Evolutionary conservation across 2,113 vertebrate genomes (phyloP).

Genomic region (Halichoerus grypus): DNA sequence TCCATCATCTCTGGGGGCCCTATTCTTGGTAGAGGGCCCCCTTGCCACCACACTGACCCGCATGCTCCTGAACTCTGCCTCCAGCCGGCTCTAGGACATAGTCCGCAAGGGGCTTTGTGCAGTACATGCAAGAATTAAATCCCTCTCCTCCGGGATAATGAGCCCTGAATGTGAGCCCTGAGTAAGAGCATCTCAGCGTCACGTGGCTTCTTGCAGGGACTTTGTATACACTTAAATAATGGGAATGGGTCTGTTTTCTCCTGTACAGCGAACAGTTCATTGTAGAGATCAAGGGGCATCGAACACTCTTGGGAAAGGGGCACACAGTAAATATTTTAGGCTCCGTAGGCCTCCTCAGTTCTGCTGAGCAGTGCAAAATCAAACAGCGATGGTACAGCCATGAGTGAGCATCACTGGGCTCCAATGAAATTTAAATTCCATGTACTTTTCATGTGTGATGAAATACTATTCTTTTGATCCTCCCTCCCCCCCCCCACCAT

Average conservation of each 20-base stretch:
- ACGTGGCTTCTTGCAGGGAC: background rate
- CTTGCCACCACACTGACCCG: no score
- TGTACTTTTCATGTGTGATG: background rate
- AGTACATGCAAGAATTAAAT: background rate
- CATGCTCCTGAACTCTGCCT: background rate
- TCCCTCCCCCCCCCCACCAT: background rate
- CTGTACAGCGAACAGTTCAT: background rate
- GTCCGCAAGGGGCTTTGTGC: background rate
- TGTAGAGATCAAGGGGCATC: background rate
- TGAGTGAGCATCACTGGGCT: background rate
- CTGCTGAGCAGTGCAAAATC: background rate
- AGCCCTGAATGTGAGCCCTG: background rate
- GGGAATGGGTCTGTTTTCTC: background rate
- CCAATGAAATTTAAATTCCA: background rate
- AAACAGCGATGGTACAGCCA: background rate
- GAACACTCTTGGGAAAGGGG: background rate
- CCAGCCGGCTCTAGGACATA: background rate
- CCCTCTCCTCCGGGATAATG: background rate
- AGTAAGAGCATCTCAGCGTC: background rate
- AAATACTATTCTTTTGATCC: background rate
- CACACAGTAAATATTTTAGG: background rate
- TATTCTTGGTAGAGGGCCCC: background rate
- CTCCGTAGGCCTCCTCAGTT: background rate
- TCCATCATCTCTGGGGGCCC: background rate
- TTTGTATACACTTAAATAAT: background rate